Percentiles rank a stretch among this genome's conserved stretches.
phyloP scores from a whole-genome alignment of 2,888 invertebrate species.

The Acrobasis repandana region DNA sequence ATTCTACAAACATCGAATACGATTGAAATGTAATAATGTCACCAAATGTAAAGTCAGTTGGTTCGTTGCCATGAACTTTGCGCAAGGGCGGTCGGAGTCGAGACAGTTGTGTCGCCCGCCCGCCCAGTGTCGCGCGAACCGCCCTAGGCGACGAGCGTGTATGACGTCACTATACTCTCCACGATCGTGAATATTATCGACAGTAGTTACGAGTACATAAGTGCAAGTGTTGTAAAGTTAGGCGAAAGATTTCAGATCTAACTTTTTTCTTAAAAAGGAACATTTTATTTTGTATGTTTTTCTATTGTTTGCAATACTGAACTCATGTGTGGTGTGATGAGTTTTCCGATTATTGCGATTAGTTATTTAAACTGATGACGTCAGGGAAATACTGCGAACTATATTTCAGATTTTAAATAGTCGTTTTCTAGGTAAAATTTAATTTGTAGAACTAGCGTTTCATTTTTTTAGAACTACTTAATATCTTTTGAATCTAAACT shows the following conservation, averaged over 20 bases:
- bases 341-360: background rate
- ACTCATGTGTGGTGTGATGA: background rate
- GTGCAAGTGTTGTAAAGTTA: slow-evolving; percentile 29
- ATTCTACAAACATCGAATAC: slow-evolving; percentile 49
- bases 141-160: slow-evolving; percentile 60
- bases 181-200: slow-evolving; percentile 52
- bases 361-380: background rate
- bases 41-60: slow-evolving; percentile 61
- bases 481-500: too few species aligned
- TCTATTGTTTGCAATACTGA: background rate
- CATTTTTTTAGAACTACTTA: too few species aligned
- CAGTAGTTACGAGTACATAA: slow-evolving; percentile 32
- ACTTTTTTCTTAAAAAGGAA: background rate
- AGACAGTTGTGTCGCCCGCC: slow-evolving; percentile 41
- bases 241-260: background rate
- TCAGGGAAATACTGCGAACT: background rate
- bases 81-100: slow-evolving; percentile 61
- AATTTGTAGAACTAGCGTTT: too few species aligned
- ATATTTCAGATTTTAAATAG: too few species aligned
- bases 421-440: too few species aligned
- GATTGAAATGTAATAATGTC: slow-evolving; percentile 63
- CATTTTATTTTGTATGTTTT: background rate
- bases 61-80: slow-evolving; percentile 74
- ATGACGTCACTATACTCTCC: slow-evolving; percentile 35
- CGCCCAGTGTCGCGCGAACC: slow-evolving; percentile 74